These are phyloP conservation scores for Xiphias gladius DNA, from an alignment of 2,113 vertebrate genomes.

Conservation along the genomic window DNA sequence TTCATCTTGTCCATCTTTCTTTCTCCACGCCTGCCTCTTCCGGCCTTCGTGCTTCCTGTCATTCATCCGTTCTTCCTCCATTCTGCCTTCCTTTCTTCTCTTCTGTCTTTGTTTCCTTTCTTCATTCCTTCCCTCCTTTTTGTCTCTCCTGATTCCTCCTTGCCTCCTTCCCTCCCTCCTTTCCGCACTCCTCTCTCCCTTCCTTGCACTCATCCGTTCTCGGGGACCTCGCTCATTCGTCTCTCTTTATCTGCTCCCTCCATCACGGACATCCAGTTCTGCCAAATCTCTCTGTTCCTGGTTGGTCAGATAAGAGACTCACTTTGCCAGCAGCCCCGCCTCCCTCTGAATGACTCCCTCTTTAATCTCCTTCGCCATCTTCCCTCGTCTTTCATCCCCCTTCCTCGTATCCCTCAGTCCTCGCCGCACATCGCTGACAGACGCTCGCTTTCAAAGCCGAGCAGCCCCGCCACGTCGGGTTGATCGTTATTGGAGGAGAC, in stretches of 20 bases:
- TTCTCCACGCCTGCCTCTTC: neutral
- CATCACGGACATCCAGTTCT: conserved; percentile 46
- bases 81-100: no score
- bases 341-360: conserved; percentile 38
- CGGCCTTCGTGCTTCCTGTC: neutral
- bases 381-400: conserved; percentile 19
- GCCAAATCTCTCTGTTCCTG: conserved; percentile 51
- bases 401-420: neutral
- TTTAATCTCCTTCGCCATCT: conserved; percentile 53
- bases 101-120: neutral
- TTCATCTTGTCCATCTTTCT: no score
- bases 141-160: no score
- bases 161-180: no score
- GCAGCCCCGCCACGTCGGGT: neutral
- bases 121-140: neutral
- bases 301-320: conserved; percentile 57
- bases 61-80: neutral
- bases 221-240: neutral
- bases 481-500: conserved; percentile 20
- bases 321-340: conserved; percentile 33
- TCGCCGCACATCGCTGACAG: conserved; percentile 1
- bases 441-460: neutral
- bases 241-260: conserved; percentile 36
- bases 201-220: neutral
- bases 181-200: neutral